A percentile compares a stretch with the other conserved stretches of the same genome.
These are phyloP conservation scores for Antigone vipio DNA, from an alignment of 2,113 vertebrate species.

Conservation along the genomic window DNA sequence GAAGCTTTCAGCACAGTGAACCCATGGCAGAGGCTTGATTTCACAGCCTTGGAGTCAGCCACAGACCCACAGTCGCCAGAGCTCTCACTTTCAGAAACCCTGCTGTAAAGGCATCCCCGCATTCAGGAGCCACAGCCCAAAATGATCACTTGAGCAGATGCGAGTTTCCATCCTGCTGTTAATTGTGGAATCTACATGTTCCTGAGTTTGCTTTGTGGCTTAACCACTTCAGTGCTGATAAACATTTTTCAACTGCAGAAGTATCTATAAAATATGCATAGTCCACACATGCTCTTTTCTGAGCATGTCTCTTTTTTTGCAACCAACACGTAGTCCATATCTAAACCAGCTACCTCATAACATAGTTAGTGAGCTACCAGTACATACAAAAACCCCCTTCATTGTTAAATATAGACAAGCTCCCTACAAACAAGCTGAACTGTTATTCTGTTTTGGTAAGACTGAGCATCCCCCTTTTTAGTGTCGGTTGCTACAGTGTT, in stretches of 20 bases:
- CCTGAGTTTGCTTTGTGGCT: neutral
- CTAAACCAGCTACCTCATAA: neutral
- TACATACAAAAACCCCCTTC: neutral
- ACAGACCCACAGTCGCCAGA: neutral
- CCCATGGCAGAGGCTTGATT: neutral
- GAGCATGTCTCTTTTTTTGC: neutral
- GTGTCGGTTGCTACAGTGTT: neutral
- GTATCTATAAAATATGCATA: neutral
- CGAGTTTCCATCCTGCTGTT: rapidly evolving
- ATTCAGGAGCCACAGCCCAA: neutral
- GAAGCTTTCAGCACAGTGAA: neutral
- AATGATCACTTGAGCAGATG: neutral
- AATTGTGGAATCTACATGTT: neutral
- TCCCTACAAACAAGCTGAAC: neutral
- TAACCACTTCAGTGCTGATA: neutral
- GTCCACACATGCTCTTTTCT: neutral
- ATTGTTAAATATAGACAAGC: neutral
- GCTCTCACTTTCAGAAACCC: neutral
- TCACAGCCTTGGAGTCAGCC: neutral
- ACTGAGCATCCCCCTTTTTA: neutral
- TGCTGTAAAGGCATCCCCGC: neutral
- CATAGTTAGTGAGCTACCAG: neutral
- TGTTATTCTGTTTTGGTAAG: neutral
- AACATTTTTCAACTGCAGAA: neutral
- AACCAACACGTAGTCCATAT: rapidly evolving